phyloP scores from a whole-genome alignment of 1,140 invertebrate species.

The Potamilus streckersoni region DNA sequence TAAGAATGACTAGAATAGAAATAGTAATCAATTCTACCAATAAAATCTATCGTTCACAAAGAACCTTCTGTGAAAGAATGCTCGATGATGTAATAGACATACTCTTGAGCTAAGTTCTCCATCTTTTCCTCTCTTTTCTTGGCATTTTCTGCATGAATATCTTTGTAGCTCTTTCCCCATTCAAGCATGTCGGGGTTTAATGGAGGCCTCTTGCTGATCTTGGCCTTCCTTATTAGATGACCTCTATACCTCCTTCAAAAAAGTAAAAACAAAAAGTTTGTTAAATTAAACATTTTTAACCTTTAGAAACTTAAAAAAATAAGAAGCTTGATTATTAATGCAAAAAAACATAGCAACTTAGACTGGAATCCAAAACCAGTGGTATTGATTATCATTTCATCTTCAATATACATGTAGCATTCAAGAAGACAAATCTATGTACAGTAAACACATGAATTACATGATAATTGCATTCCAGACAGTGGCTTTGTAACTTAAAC shows the following conservation, averaged over 20 bases:
- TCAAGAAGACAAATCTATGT: too few relatives aligned
- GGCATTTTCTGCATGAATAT: conserved; percentile 33
- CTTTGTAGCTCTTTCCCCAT: conserved; percentile 50
- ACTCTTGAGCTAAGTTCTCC: conserved; percentile 46
- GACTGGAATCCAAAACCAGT: too few relatives aligned
- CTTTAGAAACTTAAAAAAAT: neutral
- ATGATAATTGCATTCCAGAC: too few relatives aligned
- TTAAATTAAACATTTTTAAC: neutral
- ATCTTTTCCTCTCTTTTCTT: conserved; percentile 46
- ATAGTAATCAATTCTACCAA: too few relatives aligned
- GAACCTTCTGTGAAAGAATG: neutral
- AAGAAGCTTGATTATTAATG: neutral
- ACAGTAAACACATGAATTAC: too few relatives aligned
- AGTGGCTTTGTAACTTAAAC: too few relatives aligned
- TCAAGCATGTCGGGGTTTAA: conserved; percentile 39
- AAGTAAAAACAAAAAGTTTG: conserved; percentile 3
- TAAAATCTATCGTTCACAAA: neutral
- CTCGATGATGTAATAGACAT: conserved; percentile 18
- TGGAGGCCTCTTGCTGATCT: conserved; percentile 46
- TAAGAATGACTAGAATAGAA: too few relatives aligned
- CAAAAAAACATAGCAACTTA: too few relatives aligned
- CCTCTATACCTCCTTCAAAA: conserved; percentile 46
- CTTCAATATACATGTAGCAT: too few relatives aligned
- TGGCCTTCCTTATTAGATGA: conserved; percentile 44
- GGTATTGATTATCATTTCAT: too few relatives aligned